Evolutionary conservation across 2,888 invertebrate genomes (phyloP).

Genomic region (Hirtodrosophila confusa): DNA sequence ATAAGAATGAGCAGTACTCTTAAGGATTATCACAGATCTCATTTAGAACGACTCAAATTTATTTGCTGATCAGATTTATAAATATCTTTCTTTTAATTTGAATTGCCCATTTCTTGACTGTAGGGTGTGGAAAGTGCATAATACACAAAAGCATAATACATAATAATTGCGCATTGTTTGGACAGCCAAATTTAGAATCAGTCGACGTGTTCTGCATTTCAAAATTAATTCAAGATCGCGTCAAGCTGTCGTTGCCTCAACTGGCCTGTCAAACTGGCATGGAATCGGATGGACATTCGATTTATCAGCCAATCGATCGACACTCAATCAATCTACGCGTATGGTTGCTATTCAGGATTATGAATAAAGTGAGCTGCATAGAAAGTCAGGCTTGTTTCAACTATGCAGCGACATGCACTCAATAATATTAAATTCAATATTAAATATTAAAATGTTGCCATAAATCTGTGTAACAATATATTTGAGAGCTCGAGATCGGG

Average conservation of each 20-base stretch:
- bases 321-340: slow-evolving; percentile 8
- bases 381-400: no score
- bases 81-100: neutral
- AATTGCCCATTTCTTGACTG: neutral
- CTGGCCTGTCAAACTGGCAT: slow-evolving; percentile 50
- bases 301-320: slow-evolving; percentile 45
- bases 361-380: no score
- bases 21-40: no score
- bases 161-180: slow-evolving; percentile 67
- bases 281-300: slow-evolving; percentile 46
- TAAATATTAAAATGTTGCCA: no score
- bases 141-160: slow-evolving; percentile 59
- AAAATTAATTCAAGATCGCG: slow-evolving; percentile 41
- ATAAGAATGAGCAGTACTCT: no score
- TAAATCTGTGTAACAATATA: no score
- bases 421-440: no score
- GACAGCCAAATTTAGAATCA: slow-evolving; percentile 67
- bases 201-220: slow-evolving; percentile 64
- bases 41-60: no score
- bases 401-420: no score
- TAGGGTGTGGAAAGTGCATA: slow-evolving; percentile 51
- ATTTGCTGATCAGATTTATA: no score
- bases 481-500: no score
- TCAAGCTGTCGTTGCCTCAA: slow-evolving; percentile 30
- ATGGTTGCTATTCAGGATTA: no score